Evolutionary conservation across 2,888 invertebrate genomes (phyloP).

Genomic region (Drosophila nr. fundita): DNA sequence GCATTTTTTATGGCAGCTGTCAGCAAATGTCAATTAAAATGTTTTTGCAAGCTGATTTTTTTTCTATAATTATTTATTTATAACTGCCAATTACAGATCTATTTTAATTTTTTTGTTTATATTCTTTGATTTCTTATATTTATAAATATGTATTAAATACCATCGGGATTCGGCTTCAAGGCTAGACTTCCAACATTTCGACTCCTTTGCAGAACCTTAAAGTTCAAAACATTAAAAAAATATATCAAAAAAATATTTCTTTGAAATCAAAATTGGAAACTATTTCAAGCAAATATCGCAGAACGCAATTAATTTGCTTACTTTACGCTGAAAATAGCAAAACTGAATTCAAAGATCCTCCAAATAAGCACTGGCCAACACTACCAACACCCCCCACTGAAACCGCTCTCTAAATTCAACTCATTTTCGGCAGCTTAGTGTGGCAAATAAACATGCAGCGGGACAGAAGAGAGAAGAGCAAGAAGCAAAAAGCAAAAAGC

Average conservation of each 20-base stretch:
- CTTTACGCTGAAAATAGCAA: slow-evolving; percentile 19
- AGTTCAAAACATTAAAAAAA: neutral
- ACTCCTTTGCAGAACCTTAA: neutral
- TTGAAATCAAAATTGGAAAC: neutral
- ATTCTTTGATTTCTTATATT: too few species aligned
- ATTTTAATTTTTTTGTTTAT: too few species aligned
- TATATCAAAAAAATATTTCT: neutral
- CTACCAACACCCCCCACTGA: neutral
- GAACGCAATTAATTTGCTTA: slow-evolving; percentile 23
- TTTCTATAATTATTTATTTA: too few species aligned
- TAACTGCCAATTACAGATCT: too few species aligned
- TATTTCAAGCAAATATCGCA: slow-evolving; percentile 10
- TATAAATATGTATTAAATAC: too few species aligned
- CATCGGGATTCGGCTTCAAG: too few species aligned
- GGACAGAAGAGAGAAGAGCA: neutral
- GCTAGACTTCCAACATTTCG: neutral
- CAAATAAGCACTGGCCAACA: neutral
- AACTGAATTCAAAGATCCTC: slow-evolving; percentile 13
- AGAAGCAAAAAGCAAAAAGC: slow-evolving; percentile 9
- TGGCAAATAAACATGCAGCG: slow-evolving; percentile 40
- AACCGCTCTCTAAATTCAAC: slow-evolving; percentile 27
- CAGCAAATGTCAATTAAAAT: too few species aligned
- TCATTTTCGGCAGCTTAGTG: slow-evolving; percentile 61
- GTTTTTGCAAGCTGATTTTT: too few species aligned
- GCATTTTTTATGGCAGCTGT: too few species aligned